Conservation (phyloP, 2,888 invertebrate genomes). For the Metallyticus violacea region DNA sequence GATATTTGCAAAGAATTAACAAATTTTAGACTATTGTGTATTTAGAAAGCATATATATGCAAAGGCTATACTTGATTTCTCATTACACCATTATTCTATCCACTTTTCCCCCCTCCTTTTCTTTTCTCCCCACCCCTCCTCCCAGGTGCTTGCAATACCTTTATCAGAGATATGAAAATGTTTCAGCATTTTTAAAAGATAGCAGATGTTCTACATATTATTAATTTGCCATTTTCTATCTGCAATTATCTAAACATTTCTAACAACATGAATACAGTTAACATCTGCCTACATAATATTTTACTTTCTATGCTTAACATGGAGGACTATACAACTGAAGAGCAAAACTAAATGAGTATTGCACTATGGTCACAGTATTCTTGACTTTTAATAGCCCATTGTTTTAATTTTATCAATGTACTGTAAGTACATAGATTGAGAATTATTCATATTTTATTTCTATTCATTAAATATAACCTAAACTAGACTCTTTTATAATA, state of each 20-base stretch:
- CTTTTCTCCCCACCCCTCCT: too few species aligned
- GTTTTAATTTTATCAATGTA: neutral
- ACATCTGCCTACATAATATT: neutral
- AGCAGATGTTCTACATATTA: neutral
- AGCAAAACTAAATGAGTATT: neutral
- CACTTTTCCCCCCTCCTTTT: too few species aligned
- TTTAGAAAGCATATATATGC: too few species aligned
- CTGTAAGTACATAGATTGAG: neutral
- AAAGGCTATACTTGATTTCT: too few species aligned
- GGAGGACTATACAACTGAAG: neutral
- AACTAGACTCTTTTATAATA: neutral
- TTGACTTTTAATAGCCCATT: neutral
- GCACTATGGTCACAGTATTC: slow-evolving; percentile 14
- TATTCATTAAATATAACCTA: neutral
- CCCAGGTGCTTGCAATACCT: too few species aligned
- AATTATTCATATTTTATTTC: neutral
- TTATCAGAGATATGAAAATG: too few species aligned
- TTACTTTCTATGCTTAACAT: neutral
- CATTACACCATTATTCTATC: too few species aligned
- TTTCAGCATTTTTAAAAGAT: neutral
- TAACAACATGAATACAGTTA: neutral
- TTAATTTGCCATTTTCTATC: too few species aligned
- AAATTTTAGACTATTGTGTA: too few species aligned
- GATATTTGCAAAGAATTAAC: too few species aligned
- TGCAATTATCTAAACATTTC: neutral